Evolutionary conservation across 2,797 vertebrate species (phyloP).

Genomic region (Micromesistius poutassou): DNA sequence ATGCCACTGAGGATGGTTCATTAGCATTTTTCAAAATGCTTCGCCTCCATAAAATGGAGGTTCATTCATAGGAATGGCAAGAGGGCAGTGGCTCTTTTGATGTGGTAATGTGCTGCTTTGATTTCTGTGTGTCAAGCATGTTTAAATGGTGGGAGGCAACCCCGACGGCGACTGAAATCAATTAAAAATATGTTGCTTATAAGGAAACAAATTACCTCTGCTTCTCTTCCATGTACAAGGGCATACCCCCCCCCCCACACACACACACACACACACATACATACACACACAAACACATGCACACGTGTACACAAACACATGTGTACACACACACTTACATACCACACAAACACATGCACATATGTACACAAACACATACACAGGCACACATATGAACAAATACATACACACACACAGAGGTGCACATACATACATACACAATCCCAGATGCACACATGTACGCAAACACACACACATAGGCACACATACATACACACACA

Average conservation of each 20-base stretch:
- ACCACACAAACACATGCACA: not conserved
- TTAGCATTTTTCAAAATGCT: constrained; percentile 47
- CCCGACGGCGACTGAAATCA: constrained; percentile 67
- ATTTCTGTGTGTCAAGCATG: constrained; percentile 63
- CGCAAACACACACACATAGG: not conserved
- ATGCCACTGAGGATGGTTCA: constrained; percentile 18
- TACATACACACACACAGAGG: not conserved
- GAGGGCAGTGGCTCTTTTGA: constrained; percentile 59
- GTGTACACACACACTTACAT: too few relatives aligned
- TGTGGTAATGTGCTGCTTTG: constrained; percentile 66
- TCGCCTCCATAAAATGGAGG: constrained; percentile 51
- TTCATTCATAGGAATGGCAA: constrained; percentile 49
- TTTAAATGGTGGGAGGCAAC: constrained; percentile 59
- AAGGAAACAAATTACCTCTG: constrained; percentile 42
- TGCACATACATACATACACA: too few relatives aligned
- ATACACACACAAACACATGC: constrained; percentile 6
- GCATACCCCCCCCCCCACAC: constrained; percentile 9
- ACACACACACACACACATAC: constrained; percentile 23
- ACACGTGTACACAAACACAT: too few relatives aligned
- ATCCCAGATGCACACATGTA: too few relatives aligned
- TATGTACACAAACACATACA: too few relatives aligned
- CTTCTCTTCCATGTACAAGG: constrained; percentile 4
- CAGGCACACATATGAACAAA: not conserved
- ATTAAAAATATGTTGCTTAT: constrained; percentile 60
- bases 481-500: not conserved